These are phyloP conservation scores for Buceros bicornis DNA, from an alignment of 2,797 vertebrate species.

Conservation along the genomic window DNA sequence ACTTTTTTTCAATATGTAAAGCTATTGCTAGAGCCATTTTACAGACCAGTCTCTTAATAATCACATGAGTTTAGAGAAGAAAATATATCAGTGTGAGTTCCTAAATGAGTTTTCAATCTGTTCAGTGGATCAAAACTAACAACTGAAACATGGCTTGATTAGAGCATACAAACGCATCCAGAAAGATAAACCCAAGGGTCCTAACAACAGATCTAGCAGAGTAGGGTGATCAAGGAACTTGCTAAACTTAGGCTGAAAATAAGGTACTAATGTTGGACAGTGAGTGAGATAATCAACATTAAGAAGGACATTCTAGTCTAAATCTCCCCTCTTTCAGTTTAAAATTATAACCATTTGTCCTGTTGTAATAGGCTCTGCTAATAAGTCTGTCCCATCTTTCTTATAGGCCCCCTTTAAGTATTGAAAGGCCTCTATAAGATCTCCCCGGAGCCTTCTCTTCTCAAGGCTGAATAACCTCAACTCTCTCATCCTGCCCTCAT, in stretches of 20 bases:
- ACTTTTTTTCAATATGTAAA: not conserved
- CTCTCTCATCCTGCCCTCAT: not conserved
- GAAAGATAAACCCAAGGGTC: not conserved
- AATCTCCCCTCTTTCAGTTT: not conserved
- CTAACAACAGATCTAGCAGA: not conserved
- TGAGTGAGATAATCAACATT: not conserved
- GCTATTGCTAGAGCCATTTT: not conserved
- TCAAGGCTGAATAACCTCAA: not conserved
- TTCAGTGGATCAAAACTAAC: not conserved
- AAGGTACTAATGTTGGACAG: not conserved
- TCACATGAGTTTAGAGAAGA: not conserved
- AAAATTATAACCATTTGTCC: not conserved
- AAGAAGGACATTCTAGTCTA: not conserved
- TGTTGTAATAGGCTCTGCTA: too few species aligned
- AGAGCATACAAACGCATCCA: not conserved
- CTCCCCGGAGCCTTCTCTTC: not conserved
- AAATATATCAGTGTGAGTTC: not conserved
- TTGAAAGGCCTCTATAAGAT: not conserved
- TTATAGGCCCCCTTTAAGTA: not conserved
- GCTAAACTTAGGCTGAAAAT: not conserved
- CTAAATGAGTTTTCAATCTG: not conserved
- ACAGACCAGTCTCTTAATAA: not conserved
- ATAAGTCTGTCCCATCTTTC: not conserved
- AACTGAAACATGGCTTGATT: not conserved
- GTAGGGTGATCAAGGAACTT: not conserved